These are phyloP conservation scores for Copsychus sechellarum DNA, from an alignment of 2,113 vertebrate species.

Conservation along the genomic window DNA sequence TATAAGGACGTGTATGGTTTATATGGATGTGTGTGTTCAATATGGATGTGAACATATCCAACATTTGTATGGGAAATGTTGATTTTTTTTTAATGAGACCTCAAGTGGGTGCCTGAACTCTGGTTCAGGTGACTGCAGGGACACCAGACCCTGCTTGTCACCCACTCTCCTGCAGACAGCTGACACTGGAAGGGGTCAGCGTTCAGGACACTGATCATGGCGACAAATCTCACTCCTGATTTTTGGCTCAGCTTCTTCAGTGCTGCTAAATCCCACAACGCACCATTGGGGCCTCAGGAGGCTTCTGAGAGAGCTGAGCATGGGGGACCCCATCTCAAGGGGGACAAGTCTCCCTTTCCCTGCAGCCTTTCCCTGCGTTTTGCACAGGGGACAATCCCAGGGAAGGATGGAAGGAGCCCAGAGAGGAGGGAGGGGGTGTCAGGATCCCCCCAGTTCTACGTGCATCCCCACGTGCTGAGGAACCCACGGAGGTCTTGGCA, in stretches of 20 bases:
- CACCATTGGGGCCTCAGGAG: background rate
- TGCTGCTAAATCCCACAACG: rapidly evolving
- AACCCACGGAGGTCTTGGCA: background rate
- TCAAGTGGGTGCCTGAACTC: background rate
- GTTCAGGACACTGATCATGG: rapidly evolving
- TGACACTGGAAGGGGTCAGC: background rate
- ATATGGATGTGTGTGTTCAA: too few relatives aligned
- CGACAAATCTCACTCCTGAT: background rate
- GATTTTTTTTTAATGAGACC: background rate
- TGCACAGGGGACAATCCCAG: background rate
- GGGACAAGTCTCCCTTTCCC: background rate
- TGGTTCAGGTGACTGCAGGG: background rate
- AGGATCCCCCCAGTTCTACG: rapidly evolving
- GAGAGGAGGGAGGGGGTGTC: background rate
- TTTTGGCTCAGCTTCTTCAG: background rate
- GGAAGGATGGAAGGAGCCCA: background rate
- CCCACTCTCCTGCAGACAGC: rapidly evolving
- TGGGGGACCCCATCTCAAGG: rapidly evolving
- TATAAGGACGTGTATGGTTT: background rate
- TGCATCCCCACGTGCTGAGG: background rate
- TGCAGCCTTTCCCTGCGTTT: background rate
- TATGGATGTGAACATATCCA: background rate
- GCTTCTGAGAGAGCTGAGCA: background rate
- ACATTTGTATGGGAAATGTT: background rate
- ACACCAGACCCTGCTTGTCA: background rate